Conservation (phyloP, 2,113 vertebrate genomes). For the Symphodus melops region DNA sequence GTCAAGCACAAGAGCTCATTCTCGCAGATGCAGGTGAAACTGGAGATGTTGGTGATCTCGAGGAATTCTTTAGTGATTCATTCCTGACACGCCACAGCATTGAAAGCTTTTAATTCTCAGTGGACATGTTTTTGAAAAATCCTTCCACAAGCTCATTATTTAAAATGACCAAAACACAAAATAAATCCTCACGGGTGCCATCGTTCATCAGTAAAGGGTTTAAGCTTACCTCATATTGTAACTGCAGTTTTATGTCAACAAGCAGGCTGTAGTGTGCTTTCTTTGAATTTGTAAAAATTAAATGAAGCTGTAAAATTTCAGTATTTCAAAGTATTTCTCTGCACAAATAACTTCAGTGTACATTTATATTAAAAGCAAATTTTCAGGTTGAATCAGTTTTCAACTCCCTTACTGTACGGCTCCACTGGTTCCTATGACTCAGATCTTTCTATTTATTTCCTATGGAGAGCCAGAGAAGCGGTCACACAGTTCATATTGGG, state of each 20-base stretch:
- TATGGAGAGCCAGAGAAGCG: too few relatives aligned
- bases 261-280: not conserved
- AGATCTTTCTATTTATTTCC: too few relatives aligned
- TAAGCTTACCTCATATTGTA: not conserved
- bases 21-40: constrained; percentile 52
- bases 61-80: constrained; percentile 10
- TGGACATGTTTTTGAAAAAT: not conserved
- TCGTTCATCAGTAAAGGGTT: not conserved
- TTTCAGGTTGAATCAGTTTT: too few relatives aligned
- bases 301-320: not conserved
- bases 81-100: constrained; percentile 18
- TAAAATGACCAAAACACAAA: not conserved
- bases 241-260: not conserved
- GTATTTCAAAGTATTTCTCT: too few relatives aligned
- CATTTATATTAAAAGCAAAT: too few relatives aligned
- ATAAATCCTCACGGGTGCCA: not conserved
- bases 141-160: not conserved
- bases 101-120: not conserved
- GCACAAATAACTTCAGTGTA: too few relatives aligned
- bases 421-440: too few relatives aligned
- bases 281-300: not conserved
- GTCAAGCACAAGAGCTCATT: not conserved
- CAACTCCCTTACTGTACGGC: too few relatives aligned
- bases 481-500: too few relatives aligned
- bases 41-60: constrained; percentile 25